phyloP scores from a whole-genome alignment of 2,797 vertebrate genomes.

The Myoxocephalus aenaeus region DNA sequence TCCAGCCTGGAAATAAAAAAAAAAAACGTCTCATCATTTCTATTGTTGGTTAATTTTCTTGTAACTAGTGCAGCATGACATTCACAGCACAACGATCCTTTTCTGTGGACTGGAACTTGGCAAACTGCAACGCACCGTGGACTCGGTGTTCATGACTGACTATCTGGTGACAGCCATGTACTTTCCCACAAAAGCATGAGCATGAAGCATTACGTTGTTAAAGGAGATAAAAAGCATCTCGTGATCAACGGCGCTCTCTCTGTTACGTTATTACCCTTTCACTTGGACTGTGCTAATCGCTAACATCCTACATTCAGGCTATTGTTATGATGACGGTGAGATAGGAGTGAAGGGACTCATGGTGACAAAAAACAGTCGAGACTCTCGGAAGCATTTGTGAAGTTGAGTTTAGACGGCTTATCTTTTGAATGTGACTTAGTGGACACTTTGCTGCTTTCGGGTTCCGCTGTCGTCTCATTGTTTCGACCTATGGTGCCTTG shows the following conservation, averaged over 20 bases:
- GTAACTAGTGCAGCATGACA: too few species aligned
- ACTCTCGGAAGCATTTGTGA: too few species aligned
- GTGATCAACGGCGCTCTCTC: neutral
- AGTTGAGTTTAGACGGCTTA: too few species aligned
- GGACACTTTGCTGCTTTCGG: neutral
- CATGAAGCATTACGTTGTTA: neutral
- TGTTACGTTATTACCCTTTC: too few species aligned
- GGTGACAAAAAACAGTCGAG: too few species aligned
- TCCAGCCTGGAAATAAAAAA: neutral
- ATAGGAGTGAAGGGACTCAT: too few species aligned
- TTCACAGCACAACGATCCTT: neutral
- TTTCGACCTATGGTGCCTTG: slow-evolving; percentile 53
- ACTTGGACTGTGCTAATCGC: too few species aligned
- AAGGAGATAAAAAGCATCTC: neutral
- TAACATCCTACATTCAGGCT: too few species aligned
- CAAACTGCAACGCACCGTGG: neutral
- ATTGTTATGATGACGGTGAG: too few species aligned
- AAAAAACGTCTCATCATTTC: neutral
- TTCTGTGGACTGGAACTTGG: neutral
- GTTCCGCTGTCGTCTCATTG: neutral
- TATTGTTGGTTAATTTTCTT: neutral
- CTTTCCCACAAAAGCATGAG: neutral
- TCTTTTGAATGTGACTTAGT: neutral
- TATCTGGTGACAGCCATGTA: neutral
- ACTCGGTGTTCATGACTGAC: neutral